Conservation (phyloP, 64 coral and sea anemone species). For the Dendronephthya gigantea region DNA sequence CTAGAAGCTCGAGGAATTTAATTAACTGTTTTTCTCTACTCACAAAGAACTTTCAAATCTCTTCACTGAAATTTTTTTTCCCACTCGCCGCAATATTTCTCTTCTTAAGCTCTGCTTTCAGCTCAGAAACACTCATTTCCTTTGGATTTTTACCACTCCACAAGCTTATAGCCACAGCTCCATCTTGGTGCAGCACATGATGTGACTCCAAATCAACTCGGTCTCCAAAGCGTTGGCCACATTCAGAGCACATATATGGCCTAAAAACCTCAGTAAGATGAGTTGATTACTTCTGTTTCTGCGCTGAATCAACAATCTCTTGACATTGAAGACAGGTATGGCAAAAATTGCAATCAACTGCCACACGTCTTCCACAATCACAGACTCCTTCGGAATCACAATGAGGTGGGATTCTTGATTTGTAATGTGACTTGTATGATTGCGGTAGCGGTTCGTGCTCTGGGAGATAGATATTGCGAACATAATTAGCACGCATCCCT, state of each 20-base stretch:
- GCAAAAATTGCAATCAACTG: constrained; percentile 16
- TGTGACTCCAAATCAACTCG: neutral
- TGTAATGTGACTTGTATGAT: constrained; percentile 32
- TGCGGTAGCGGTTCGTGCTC: constrained; percentile 22
- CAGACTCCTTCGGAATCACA: constrained; percentile 30
- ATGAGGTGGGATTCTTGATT: constrained; percentile 28
- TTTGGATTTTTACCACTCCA: constrained; percentile 32
- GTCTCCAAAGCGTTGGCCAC: constrained; percentile 11
- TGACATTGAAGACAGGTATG: constrained; percentile 16
- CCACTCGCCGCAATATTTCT: constrained; percentile 32
- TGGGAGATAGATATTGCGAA: constrained; percentile 1
- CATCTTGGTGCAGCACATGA: neutral
- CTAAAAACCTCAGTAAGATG: constrained; percentile 13
- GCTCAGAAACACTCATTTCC: constrained; percentile 44
- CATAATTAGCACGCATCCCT: neutral
- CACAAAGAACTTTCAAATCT: constrained; percentile 45
- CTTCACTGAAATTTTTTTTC: constrained; percentile 50
- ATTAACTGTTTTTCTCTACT: neutral
- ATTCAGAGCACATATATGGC: constrained; percentile 14
- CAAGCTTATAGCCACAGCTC: neutral
- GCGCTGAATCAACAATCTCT: constrained; percentile 1
- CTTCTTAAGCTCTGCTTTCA: constrained; percentile 52
- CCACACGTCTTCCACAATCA: constrained; percentile 21
- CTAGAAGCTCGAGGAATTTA: too few species aligned
- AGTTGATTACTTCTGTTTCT: neutral